Conservation (phyloP, 2,797 vertebrate genomes). For the Acanthurus tractus region DNA sequence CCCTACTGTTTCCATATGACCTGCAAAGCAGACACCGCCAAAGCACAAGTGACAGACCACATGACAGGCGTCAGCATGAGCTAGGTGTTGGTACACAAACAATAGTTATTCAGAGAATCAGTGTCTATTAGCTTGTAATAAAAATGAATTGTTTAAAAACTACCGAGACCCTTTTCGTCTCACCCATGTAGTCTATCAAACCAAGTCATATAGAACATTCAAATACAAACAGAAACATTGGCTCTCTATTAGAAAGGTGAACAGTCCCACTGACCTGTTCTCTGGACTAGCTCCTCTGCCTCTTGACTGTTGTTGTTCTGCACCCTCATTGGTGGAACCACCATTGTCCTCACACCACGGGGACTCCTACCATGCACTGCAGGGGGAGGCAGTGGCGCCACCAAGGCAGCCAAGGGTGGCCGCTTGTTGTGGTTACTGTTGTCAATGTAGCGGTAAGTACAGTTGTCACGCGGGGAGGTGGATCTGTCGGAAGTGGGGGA, state of each 20-base stretch:
- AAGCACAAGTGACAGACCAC: conserved; percentile 64
- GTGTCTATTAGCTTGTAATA: background rate
- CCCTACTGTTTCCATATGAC: conserved; percentile 79
- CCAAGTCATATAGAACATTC: background rate
- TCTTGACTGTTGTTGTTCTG: conserved; percentile 85
- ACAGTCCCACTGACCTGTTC: conserved; percentile 82
- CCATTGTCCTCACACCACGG: conserved; percentile 89
- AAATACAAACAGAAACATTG: background rate
- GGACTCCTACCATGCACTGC: conserved; percentile 85
- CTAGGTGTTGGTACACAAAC: conserved; percentile 8
- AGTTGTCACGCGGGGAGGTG: conserved; percentile 86
- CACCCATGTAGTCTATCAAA: background rate
- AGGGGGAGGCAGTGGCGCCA: conserved; percentile 74
- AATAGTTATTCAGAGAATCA: background rate
- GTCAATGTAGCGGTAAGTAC: conserved; percentile 90
- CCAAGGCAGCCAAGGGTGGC: conserved; percentile 58
- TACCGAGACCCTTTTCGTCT: background rate
- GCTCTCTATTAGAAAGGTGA: background rate
- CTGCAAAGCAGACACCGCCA: conserved; percentile 81
- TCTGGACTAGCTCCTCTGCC: conserved; percentile 83
- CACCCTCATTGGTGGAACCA: conserved; percentile 92
- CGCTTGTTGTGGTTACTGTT: conserved; percentile 85
- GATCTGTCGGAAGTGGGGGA: conserved; percentile 90
- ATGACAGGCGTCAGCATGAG: conserved; percentile 8
- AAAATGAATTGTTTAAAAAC: background rate